These are phyloP conservation scores for Amphilophus citrinellus DNA, from an alignment of 2,113 vertebrate genomes.

Conservation along the genomic window DNA sequence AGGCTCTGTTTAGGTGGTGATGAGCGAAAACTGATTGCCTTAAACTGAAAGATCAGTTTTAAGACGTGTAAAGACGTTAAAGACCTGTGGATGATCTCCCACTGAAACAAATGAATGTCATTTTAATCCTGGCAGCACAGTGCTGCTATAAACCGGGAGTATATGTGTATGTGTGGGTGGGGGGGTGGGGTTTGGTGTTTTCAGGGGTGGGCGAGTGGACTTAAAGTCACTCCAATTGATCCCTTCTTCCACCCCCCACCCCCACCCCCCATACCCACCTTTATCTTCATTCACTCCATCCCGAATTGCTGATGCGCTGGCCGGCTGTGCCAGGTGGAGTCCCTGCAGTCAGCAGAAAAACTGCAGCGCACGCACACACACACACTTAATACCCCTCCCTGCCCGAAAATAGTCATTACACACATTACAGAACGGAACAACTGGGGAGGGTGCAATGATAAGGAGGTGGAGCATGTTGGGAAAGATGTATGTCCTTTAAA, in stretches of 20 bases:
- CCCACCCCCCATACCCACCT: not conserved
- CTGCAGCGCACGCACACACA: constrained; percentile 54
- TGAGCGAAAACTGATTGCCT: no score
- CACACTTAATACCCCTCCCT: constrained; percentile 24
- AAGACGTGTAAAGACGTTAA: no score
- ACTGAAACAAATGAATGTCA: not conserved
- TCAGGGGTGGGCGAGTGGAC: not conserved
- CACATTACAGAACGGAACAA: not conserved
- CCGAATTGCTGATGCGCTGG: constrained; percentile 54
- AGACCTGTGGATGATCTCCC: no score
- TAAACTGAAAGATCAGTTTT: no score
- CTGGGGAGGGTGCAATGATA: constrained; percentile 3
- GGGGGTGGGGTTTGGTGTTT: not conserved
- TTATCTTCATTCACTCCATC: constrained; percentile 53
- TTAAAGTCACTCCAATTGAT: constrained; percentile 23
- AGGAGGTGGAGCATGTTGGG: not conserved
- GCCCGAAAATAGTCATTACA: constrained; percentile 26
- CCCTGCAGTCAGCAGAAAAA: constrained; percentile 72
- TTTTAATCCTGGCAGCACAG: not conserved
- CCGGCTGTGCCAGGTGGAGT: constrained; percentile 48
- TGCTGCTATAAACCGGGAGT: not conserved
- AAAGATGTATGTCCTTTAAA: constrained; percentile 17
- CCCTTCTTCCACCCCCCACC: not conserved
- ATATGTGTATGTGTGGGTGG: not conserved
- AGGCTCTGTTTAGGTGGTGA: no score